Percentiles rank a stretch among this genome's conserved stretches.
phyloP scores from a whole-genome alignment of 2,888 invertebrate species.

The Microctonus hyperodae region DNA sequence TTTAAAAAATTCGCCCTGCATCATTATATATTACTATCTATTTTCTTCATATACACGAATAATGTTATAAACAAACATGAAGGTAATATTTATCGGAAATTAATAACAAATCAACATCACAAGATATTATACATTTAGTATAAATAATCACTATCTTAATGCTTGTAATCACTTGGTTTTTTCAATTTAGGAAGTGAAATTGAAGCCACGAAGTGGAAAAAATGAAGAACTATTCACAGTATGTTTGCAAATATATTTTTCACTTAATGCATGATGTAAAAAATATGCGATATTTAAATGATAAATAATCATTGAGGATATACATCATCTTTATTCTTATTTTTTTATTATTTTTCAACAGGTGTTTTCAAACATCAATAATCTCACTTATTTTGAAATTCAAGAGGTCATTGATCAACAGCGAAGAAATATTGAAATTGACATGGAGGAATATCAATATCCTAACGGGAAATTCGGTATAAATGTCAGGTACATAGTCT shows the following conservation, averaged over 20 bases:
- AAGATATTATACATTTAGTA: neutral
- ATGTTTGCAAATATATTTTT: constrained; percentile 37
- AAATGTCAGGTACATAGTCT: constrained; percentile 61
- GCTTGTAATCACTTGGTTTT: constrained; percentile 36
- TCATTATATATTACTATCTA: too few relatives aligned
- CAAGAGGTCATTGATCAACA: constrained; percentile 69
- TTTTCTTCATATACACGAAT: too few relatives aligned
- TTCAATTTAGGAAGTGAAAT: constrained; percentile 52
- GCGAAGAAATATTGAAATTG: constrained; percentile 65
- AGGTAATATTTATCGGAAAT: too few relatives aligned
- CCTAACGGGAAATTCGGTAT: constrained; percentile 67
- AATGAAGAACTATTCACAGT: constrained; percentile 51
- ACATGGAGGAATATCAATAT: constrained; percentile 71
- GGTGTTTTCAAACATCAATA: constrained; percentile 37
- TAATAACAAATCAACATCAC: too few relatives aligned
- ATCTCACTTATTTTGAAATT: constrained; percentile 62
- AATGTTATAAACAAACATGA: too few relatives aligned
- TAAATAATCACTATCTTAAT: neutral
- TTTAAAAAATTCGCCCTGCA: neutral
- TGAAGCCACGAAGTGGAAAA: constrained; percentile 48
- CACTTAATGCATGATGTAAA: neutral
- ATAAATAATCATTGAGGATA: neutral
- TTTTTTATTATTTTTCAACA: constrained; percentile 34
- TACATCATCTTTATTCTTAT: neutral
- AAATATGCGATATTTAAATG: neutral